Percentiles rank a stretch among this genome's conserved stretches.
These are phyloP conservation scores for Pedetes capensis DNA, from an alignment of 2,113 vertebrate species.

Conservation along the genomic window DNA sequence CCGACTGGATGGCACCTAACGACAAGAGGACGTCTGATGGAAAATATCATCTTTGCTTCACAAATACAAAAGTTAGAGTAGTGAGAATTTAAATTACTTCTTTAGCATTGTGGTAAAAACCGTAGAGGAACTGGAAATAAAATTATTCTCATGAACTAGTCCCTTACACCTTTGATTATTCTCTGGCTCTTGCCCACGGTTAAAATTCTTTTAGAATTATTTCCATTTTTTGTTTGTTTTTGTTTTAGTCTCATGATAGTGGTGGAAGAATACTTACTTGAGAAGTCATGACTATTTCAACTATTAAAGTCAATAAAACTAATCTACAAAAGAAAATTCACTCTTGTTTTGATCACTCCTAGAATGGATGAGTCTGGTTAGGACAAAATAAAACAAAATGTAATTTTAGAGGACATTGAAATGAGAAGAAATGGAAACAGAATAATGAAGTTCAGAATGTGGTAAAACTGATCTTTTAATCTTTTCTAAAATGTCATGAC, in stretches of 20 bases:
- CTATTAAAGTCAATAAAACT: background rate
- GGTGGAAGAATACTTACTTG: background rate
- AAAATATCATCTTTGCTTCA: conserved; percentile 18
- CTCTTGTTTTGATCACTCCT: background rate
- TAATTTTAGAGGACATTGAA: background rate
- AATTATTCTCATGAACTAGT: background rate
- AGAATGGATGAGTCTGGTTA: background rate
- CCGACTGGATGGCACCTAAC: no score
- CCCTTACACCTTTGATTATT: background rate
- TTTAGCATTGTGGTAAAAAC: background rate
- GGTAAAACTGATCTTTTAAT: background rate
- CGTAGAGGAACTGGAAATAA: background rate
- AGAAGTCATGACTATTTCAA: background rate
- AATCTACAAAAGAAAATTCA: background rate
- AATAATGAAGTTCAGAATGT: background rate
- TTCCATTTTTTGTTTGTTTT: background rate
- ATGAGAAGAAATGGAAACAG: background rate
- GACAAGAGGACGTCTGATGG: no score
- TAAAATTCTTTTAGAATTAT: conserved; percentile 5
- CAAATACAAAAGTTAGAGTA: conserved; percentile 41
- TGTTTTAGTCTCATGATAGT: background rate
- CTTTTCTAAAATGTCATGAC: background rate
- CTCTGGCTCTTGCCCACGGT: background rate
- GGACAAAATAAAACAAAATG: background rate
- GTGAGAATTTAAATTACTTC: conserved; percentile 3